A percentile compares a stretch with the other conserved stretches of the same genome.
Conservation (phyloP, 2,888 invertebrate genomes). For the Malthinus seriepunctatus region DNA sequence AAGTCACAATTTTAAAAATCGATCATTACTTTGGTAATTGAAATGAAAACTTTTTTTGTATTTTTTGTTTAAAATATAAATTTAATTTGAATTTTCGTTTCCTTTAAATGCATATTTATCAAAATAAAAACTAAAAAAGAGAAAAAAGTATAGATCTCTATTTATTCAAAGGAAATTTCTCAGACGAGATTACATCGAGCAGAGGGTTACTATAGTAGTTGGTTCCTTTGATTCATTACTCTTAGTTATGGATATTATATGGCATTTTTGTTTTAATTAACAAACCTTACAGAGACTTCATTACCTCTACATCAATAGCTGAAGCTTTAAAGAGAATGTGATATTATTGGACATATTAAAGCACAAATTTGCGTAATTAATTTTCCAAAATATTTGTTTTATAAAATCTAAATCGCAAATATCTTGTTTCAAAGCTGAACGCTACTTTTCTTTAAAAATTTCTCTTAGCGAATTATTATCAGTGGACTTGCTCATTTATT, state of each 20-base stretch:
- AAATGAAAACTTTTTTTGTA: no score
- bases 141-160: neutral
- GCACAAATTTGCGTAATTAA: conserved; percentile 27
- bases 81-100: no score
- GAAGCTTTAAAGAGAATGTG: conserved; percentile 22
- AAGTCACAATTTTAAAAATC: no score
- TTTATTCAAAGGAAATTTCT: neutral
- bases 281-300: conserved; percentile 30
- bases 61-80: no score
- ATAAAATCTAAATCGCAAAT: neutral
- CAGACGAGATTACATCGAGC: conserved; percentile 23
- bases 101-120: no score
- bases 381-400: conserved; percentile 13
- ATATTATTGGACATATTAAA: conserved; percentile 25
- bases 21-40: no score
- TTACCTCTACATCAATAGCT: conserved; percentile 23
- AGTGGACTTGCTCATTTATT: no score
- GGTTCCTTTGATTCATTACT: conserved; percentile 36
- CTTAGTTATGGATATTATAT: conserved; percentile 36
- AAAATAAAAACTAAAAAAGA: no score
- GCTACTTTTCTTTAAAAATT: neutral
- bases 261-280: conserved; percentile 36
- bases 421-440: conserved; percentile 20
- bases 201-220: conserved; percentile 8
- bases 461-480: no score